Conservation (phyloP, 2,797 vertebrate genomes). For the Lindbergichthys nudifrons region DNA sequence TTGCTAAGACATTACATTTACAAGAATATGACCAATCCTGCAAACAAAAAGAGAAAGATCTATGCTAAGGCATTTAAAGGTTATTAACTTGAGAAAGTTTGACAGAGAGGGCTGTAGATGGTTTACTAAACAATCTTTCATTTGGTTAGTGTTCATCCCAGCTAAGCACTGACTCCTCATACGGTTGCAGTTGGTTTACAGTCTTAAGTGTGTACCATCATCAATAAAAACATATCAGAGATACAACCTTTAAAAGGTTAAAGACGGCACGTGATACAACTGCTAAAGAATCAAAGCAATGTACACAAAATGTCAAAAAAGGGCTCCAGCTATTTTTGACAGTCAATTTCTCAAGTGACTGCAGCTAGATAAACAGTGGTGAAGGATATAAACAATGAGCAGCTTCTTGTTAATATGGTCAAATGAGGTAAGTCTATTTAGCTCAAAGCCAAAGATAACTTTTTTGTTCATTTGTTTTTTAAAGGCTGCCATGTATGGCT, state of each 20-base stretch:
- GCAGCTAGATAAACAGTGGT: constrained; percentile 6
- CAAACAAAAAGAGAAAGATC: not conserved
- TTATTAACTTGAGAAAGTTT: not conserved
- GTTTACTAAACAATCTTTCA: not conserved
- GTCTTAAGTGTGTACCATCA: not conserved
- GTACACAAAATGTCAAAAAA: constrained; percentile 2
- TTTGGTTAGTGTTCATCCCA: constrained; percentile 26
- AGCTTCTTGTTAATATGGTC: not conserved
- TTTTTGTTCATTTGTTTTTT: not conserved
- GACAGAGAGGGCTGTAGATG: not conserved
- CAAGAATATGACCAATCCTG: not conserved
- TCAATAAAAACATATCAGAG: constrained; percentile 17
- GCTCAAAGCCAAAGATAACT: not conserved
- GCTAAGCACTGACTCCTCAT: constrained; percentile 24
- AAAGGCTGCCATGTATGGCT: not conserved
- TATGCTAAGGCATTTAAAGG: not conserved
- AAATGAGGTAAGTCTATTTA: not conserved
- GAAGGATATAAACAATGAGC: not conserved
- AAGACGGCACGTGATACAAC: constrained; percentile 5
- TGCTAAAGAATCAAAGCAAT: constrained; percentile 12
- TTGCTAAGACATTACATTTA: not conserved
- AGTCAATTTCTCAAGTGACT: constrained; percentile 9
- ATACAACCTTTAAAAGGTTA: constrained; percentile 14
- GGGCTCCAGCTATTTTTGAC: not conserved
- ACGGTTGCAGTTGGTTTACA: constrained; percentile 19